Conservation (phyloP, 2,797 vertebrate genomes). For the Buphagus erythrorhynchus region DNA sequence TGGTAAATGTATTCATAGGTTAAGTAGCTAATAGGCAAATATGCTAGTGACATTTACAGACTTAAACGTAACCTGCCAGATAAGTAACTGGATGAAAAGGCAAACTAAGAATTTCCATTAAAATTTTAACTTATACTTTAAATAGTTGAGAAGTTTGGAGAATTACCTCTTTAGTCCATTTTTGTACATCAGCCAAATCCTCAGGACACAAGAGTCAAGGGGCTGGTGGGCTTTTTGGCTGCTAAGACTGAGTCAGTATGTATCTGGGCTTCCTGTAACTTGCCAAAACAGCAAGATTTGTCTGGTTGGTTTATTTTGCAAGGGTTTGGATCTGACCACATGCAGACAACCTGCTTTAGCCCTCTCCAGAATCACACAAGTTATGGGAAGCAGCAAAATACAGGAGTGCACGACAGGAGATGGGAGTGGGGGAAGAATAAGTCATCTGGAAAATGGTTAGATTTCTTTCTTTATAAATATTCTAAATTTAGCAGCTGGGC, state of each 20-base stretch:
- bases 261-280: background rate
- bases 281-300: background rate
- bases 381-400: background rate
- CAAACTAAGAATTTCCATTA: background rate
- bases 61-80: background rate
- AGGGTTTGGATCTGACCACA: background rate
- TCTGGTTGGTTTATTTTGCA: background rate
- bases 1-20: background rate
- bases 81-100: background rate
- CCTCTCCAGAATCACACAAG: background rate
- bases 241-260: background rate
- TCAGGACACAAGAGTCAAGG: background rate
- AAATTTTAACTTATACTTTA: background rate
- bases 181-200: background rate
- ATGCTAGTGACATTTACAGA: background rate
- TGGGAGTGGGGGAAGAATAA: background rate
- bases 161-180: background rate
- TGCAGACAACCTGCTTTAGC: background rate
- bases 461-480: background rate
- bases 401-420: background rate
- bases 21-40: background rate
- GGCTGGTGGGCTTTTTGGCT: background rate
- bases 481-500: background rate
- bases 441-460: background rate
- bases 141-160: background rate